These are phyloP conservation scores for Drosophila recens DNA, from an alignment of 2,888 invertebrate species.

Conservation along the genomic window DNA sequence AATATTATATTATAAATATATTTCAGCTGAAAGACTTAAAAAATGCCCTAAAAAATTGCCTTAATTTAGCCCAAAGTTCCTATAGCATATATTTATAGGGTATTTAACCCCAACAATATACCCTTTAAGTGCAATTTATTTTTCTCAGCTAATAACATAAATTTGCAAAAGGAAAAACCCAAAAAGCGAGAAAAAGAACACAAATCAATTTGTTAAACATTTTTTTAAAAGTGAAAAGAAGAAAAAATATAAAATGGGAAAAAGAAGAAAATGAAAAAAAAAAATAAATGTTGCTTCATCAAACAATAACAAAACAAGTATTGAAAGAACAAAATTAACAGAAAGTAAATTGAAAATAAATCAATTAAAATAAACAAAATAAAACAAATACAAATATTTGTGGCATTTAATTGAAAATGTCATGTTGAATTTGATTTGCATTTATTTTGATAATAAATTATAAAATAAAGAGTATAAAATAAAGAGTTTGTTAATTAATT, in stretches of 20 bases:
- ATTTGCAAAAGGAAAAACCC: background rate
- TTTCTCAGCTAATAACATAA: constrained; percentile 19
- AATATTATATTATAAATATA: too few relatives aligned
- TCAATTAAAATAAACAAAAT: too few relatives aligned
- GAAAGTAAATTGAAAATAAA: too few relatives aligned
- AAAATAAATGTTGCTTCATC: too few relatives aligned
- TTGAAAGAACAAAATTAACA: background rate
- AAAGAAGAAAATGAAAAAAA: background rate
- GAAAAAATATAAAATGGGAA: background rate
- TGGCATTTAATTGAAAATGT: constrained; percentile 22
- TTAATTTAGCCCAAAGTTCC: too few relatives aligned
- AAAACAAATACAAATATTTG: too few relatives aligned
- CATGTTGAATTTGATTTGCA: constrained; percentile 37
- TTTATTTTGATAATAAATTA: too few relatives aligned
- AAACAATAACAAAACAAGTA: background rate
- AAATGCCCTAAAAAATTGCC: too few relatives aligned
- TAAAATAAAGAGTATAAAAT: too few relatives aligned
- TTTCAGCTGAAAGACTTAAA: too few relatives aligned
- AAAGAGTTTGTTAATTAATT: too few relatives aligned
- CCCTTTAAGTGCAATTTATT: constrained; percentile 6
- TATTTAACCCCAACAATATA: background rate
- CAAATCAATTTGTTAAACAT: constrained; percentile 41
- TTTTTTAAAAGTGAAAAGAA: constrained; percentile 3
- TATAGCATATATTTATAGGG: background rate
- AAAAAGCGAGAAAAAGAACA: constrained; percentile 3